Evolutionary conservation across 2,888 invertebrate genomes (phyloP).

Genomic region (Coecobrya sp.): DNA sequence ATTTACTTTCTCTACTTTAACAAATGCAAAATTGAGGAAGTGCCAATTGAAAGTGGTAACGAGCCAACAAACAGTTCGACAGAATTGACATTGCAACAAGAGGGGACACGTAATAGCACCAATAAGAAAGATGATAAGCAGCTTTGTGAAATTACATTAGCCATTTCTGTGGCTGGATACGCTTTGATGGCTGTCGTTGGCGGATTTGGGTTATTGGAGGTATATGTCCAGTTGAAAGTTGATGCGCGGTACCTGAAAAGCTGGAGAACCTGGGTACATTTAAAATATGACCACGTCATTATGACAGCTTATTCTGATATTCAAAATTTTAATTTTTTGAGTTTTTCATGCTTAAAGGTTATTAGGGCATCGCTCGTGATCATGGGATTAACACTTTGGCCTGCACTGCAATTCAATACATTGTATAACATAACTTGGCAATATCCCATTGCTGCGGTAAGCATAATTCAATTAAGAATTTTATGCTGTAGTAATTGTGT

Average conservation of each 20-base stretch:
- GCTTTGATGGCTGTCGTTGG: conserved; percentile 35
- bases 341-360: conserved; percentile 32
- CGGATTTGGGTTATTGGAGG: conserved; percentile 64
- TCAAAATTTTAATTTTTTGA: not conserved
- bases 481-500: not conserved
- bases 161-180: conserved; percentile 60
- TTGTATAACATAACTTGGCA: conserved; percentile 76
- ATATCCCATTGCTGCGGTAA: conserved; percentile 82
- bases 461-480: not conserved
- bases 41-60: not conserved
- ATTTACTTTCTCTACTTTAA: conserved; percentile 81
- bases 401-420: conserved; percentile 71
- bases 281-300: not conserved
- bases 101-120: not conserved
- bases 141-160: conserved; percentile 61
- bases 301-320: not conserved
- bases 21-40: not conserved
- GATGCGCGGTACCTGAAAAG: conserved; percentile 63
- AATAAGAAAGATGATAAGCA: not conserved
- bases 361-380: conserved; percentile 62
- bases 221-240: conserved; percentile 67
- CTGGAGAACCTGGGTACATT: conserved; percentile 79
- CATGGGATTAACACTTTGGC: conserved; percentile 81
- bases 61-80: not conserved
- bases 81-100: not conserved